Conservation (phyloP, 2,113 vertebrate species). For the Capreolus pygargus region DNA sequence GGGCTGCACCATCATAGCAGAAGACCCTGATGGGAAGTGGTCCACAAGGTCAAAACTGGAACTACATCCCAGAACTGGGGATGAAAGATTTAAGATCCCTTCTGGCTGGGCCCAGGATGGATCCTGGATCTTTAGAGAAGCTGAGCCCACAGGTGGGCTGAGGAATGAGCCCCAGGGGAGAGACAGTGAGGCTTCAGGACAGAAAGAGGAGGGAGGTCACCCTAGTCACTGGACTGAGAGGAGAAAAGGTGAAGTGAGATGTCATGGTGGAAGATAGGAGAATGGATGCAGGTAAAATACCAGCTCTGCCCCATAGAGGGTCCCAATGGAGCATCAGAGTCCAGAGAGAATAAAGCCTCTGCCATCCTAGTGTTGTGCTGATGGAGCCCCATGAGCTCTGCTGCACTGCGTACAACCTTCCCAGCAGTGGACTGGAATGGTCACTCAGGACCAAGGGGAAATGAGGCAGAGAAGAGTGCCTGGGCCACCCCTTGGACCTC, state of each 20-base stretch:
- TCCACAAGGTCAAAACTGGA: background rate
- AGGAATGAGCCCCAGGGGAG: background rate
- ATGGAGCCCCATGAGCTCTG: background rate
- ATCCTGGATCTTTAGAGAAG: background rate
- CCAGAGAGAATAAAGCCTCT: background rate
- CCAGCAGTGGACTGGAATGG: no score
- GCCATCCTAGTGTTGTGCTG: background rate
- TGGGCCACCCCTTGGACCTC: background rate
- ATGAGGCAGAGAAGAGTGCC: background rate
- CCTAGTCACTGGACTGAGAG: background rate
- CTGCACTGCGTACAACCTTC: rapidly evolving
- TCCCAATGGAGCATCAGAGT: background rate
- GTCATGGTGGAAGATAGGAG: background rate
- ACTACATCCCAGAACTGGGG: background rate
- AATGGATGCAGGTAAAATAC: background rate
- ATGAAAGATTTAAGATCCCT: background rate
- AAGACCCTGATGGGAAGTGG: background rate
- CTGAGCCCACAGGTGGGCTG: background rate
- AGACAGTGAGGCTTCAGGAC: background rate
- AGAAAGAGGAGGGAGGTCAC: background rate
- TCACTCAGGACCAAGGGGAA: background rate
- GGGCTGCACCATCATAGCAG: no score
- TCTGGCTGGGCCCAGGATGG: background rate
- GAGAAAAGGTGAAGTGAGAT: background rate
- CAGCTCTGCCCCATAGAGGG: background rate